Conservation (phyloP, 2,113 vertebrate genomes). For the Lasiurus borealis region DNA sequence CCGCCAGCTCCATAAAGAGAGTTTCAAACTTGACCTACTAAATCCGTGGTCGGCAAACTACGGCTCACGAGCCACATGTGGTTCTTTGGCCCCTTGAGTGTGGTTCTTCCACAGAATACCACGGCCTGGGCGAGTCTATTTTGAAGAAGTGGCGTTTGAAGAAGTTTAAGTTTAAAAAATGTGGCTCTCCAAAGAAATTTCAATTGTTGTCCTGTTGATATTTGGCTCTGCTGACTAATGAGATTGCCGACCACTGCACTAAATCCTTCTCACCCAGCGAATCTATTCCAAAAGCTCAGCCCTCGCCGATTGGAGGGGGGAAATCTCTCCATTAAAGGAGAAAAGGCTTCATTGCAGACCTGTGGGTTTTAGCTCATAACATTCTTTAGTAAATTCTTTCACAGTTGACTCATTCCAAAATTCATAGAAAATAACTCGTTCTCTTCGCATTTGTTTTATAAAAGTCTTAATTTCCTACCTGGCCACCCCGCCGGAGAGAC, state of each 20-base stretch:
- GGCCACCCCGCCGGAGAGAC: not conserved
- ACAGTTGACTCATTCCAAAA: not conserved
- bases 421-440: constrained; percentile 13
- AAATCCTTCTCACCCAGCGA: not conserved
- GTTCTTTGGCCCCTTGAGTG: too few relatives aligned
- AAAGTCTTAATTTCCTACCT: not conserved
- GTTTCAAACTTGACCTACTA: not conserved
- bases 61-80: too few relatives aligned
- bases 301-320: too few relatives aligned
- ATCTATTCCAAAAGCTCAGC: not conserved
- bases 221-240: too few relatives aligned
- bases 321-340: not conserved
- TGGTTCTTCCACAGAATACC: too few relatives aligned
- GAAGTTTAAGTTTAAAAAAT: too few relatives aligned
- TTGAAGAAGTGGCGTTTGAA: too few relatives aligned
- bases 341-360: not conserved
- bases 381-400: not conserved
- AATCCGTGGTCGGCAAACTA: too few relatives aligned
- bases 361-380: not conserved
- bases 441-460: not conserved
- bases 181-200: too few relatives aligned
- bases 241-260: too few relatives aligned
- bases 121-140: too few relatives aligned
- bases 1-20: not conserved
- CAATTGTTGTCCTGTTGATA: too few relatives aligned